phyloP scores from a whole-genome alignment of 2,888 invertebrate genomes.

The Beris morrisii region DNA sequence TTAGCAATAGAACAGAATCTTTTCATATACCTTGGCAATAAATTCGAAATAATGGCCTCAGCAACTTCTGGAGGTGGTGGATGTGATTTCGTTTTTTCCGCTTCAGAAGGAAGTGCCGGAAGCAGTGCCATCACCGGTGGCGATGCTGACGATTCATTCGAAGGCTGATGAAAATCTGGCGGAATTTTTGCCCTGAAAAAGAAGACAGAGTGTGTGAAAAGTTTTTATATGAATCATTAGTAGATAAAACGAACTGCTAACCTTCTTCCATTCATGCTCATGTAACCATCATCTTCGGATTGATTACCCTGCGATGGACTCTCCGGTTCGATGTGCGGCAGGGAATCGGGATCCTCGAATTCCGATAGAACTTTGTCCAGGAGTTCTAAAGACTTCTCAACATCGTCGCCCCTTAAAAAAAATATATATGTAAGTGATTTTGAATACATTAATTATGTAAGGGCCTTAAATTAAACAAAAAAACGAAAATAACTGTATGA shows the following conservation, averaged over 20 bases:
- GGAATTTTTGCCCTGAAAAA: slow-evolving; percentile 68
- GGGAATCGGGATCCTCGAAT: slow-evolving; percentile 72
- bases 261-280: slow-evolving; percentile 88
- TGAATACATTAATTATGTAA: no score
- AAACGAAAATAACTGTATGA: no score
- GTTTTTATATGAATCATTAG: background rate
- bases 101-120: slow-evolving; percentile 55
- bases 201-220: background rate
- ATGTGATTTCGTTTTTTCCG: slow-evolving; percentile 33
- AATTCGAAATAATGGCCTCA: slow-evolving; percentile 72
- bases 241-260: slow-evolving; percentile 46
- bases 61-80: slow-evolving; percentile 79
- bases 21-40: slow-evolving; percentile 69
- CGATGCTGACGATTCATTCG: slow-evolving; percentile 28
- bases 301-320: slow-evolving; percentile 81
- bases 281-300: slow-evolving; percentile 89
- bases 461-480: no score
- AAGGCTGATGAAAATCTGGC: slow-evolving; percentile 63
- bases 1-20: no score
- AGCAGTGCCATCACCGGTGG: slow-evolving; percentile 57
- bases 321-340: slow-evolving; percentile 59
- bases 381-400: slow-evolving; percentile 84
- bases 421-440: background rate
- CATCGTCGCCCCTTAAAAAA: slow-evolving; percentile 77
- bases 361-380: slow-evolving; percentile 87